Evolutionary conservation across 1,140 invertebrate species (phyloP), one percentile per base, ranked within the genome.

Genomic region (Aphelinus certus): DNA sequence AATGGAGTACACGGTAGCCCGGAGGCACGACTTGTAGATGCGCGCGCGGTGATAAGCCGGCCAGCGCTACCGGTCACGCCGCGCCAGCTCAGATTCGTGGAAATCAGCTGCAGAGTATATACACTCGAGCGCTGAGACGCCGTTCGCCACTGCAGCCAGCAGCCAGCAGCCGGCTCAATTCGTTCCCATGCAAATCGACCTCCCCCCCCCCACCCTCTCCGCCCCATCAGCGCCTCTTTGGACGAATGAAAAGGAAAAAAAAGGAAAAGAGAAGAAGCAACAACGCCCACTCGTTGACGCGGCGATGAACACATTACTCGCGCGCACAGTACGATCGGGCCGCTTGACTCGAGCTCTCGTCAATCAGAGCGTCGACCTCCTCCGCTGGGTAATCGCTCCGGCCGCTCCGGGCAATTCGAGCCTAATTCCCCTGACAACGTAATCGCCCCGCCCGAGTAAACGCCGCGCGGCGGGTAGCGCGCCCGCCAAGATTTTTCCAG

Each of bases 391-490:
- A 3, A 51, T 60, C 46, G 55, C 55, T 49, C 46, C 55, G 4
- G 47, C 43, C 76, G 75, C 77, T 79, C 75, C 46, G 76, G 79
- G 79, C 78, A 78, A 78, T 80, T 81, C 77, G 65, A 79, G 76
- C 77, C 78, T 78, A 79, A 81, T 80, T 79, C 77, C 60, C 66
- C 77, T 81, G 79, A 81, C 75, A 79, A 78, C 76, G 81, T 82
- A 79, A 81, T 82, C 80, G 73, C 7, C 60, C 43, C 56, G 56
- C 9, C 53, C 71, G 43, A 43, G 71, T 66, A 67, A 67, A 60
- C 3, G n/a, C 7, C 46, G 57, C 48, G 47, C 62, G 63, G 5
- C 4, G n/a, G 56, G 60, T 69, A 69, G 58, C 46, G 60, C 26
- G 63, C 42, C 10, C 49, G 43, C 4, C 3, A 61, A 64, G 5